Evolutionary conservation across 2,888 invertebrate species (phyloP), one percentile per base, ranked within the genome.

Genomic region (Cosmia trapezina): DNA sequence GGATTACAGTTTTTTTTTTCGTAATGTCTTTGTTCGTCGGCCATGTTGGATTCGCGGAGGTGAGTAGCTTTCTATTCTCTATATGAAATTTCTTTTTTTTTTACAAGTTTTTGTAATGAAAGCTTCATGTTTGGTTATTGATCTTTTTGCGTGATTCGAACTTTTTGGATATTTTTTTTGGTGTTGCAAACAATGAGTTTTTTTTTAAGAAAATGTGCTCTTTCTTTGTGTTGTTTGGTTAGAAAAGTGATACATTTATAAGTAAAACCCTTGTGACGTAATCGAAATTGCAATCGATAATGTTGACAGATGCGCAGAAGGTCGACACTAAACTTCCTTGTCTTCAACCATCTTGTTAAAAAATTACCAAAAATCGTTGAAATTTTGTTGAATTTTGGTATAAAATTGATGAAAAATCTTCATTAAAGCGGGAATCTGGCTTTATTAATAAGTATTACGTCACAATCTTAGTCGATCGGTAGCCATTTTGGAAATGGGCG

Each of bases 401-500:
- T 0, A n/a, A 65, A 53, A 59, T 62, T 22, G 1, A 3, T 8
- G 1, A 49, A 83, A 64, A 33, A 17, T 11, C 11, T 49, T 7
- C 28, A 60, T 60, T 73, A 45, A 22, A 53, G 66, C 69, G 47
- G 54, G 53, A 73, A 73, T 69, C 14, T 37, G 9, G 57, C 17
- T 19, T 11, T 80, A 79, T 74, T 83, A 77, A 77, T 76, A 72
- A 17, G 37, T 79, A 64, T 86, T 87, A 90, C 92, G 89, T 91
- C 91, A 91, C 73, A 62, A 77, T 81, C 67, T 84, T 70, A 41
- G 45, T 61, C 56, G 57, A 33, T 67, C 67, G 75, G 69, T 57
- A 69, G 95, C 95, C 95, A 95, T 94, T 91, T 95, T 95, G 94
- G 87, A 94, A 94, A 93, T 89, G 90, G 90, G 91, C 92, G 91